Base-by-base conservation (phyloP, 2,888 invertebrate species). In the Andrena marginata region DNA sequence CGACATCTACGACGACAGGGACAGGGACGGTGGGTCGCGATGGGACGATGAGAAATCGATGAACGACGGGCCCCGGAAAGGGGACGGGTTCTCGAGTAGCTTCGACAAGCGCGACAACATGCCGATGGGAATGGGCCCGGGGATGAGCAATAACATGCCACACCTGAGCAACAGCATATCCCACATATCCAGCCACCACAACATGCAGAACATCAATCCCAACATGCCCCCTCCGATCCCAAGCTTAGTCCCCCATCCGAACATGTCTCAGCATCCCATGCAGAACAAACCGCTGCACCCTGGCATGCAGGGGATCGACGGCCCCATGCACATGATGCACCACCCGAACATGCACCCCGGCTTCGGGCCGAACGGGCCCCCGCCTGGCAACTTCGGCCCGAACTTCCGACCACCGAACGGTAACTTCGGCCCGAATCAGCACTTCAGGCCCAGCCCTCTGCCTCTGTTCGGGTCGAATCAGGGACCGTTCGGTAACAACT, bases 351-450 rank as follows among this genome's bases (percentile, higher is more conserved):
- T 92, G 71, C 92, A 92, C 8, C 92, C 93, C 0, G 90, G 89
- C n/a, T 93, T 93, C 54, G 92, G 92, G 10, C 92, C 92, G 0
- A 92, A 91, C 35, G 92, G 93, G 1, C 93, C 93, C n/a, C 90
- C 90, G 3, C 90, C 91, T 51, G 89, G 89, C 0, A 88, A 87
- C 8, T 92, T 91, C 13, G 87, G 88, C 3, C 90, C 90, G 0
- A 91, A 91, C 60, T 93, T 92, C 10, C 85, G 91, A 42, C 91
- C 92, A 0, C 92, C 93, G 1, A 93, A 92, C 23, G 91, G 92
- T 1, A 93, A 93, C 65, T 94, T 93, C 62, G 90, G 92, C 0
- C 90, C 92, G 0, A 93, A 91, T 67, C 91, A 90, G 75, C 92
- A 91, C 65, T 94, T 93, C 70, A 87, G 93, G 42, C 92, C 92